Evolutionary conservation across 2,113 vertebrate genomes (phyloP).

Genomic region (Stigmatopora nigra): DNA sequence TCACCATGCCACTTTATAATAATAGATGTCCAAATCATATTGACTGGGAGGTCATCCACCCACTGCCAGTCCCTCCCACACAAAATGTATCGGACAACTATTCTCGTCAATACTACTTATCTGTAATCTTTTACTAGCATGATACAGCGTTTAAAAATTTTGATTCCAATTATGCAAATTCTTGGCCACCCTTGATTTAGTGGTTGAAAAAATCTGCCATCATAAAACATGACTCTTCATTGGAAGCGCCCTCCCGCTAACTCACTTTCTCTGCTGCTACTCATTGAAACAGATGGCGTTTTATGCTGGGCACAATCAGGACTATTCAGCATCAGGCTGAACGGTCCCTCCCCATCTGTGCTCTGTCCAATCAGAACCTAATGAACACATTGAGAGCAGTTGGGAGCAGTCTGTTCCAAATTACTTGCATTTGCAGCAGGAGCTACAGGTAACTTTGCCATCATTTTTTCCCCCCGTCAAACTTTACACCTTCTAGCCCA

Average conservation of each 20-base stretch:
- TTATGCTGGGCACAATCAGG: conserved; percentile 87
- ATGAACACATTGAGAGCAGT: conserved; percentile 74
- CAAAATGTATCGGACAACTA: no score
- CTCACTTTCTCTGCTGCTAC: conserved; percentile 25
- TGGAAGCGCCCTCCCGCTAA: conserved; percentile 35
- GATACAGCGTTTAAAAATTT: no score
- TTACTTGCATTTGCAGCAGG: conserved; percentile 86
- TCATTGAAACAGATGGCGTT: conserved; percentile 85
- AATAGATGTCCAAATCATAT: no score
- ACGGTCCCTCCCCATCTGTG: conserved; percentile 87
- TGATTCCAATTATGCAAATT: no score
- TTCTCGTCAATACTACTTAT: no score
- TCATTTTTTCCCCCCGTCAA: conserved; percentile 39
- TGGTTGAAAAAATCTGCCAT: conserved; percentile 13
- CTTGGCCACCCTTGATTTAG: conserved; percentile 31
- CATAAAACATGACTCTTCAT: conserved; percentile 59
- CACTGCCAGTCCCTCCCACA: no score
- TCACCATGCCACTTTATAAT: no score
- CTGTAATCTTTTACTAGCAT: no score
- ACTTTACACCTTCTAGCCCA: conserved; percentile 45
- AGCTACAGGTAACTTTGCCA: conserved; percentile 77
- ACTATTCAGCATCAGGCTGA: conserved; percentile 81
- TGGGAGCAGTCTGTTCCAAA: conserved; percentile 89
- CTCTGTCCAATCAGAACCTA: conserved; percentile 82
- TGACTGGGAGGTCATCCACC: no score